Conservation (phyloP, 2,888 invertebrate species). For the Lymantria monacha region DNA sequence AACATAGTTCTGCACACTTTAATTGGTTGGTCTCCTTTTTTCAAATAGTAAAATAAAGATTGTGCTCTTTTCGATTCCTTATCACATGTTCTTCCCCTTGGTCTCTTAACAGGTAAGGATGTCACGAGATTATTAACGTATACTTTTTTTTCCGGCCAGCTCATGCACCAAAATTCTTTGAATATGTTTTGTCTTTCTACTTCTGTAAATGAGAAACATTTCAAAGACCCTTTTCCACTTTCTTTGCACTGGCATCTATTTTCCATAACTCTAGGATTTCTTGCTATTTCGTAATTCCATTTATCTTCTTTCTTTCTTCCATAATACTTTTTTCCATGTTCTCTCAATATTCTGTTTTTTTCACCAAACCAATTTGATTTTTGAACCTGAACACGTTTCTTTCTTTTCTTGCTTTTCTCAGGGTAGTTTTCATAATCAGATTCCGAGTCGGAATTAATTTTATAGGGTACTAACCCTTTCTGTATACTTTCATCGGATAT, state of each 20-base stretch:
- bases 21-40: background rate
- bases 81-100: background rate
- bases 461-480: constrained; percentile 8
- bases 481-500: constrained; percentile 6
- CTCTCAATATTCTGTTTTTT: background rate
- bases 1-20: constrained; percentile 7
- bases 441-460: constrained; percentile 7
- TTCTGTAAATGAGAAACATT: constrained; percentile 6
- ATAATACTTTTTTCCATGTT: constrained; percentile 8
- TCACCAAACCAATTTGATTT: constrained; percentile 4
- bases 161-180: constrained; percentile 5
- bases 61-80: background rate
- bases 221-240: constrained; percentile 3
- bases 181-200: constrained; percentile 6
- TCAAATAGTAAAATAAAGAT: background rate
- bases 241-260: constrained; percentile 2
- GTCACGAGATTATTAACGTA: constrained; percentile 1
- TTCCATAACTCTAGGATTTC: constrained; percentile 3
- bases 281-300: constrained; percentile 7
- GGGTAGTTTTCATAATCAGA: constrained; percentile 7
- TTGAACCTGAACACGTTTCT: constrained; percentile 9
- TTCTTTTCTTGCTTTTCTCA: constrained; percentile 1
- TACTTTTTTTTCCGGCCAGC: constrained; percentile 5
- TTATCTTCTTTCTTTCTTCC: constrained; percentile 7
- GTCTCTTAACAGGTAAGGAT: background rate